phyloP scores from a whole-genome alignment of 92 coral and sea anemone genomes.

The Bergia sp. region DNA sequence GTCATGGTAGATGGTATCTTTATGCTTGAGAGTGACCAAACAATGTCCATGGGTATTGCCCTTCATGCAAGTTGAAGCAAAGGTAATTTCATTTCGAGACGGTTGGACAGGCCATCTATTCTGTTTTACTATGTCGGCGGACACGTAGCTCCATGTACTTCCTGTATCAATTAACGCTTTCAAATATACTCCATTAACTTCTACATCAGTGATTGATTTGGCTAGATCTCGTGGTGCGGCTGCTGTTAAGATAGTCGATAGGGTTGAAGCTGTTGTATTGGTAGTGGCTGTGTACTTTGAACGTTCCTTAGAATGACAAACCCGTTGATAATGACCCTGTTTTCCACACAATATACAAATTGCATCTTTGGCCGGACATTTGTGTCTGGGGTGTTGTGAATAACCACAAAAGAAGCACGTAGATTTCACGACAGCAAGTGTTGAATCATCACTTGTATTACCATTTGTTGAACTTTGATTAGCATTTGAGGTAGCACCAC shows the following conservation, averaged over 20 bases:
- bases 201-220: background rate
- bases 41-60: background rate
- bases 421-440: background rate
- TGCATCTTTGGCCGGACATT: constrained; percentile 64
- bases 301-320: constrained; percentile 28
- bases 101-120: background rate
- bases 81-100: background rate
- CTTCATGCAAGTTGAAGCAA: background rate
- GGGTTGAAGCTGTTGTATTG: background rate
- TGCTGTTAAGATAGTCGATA: background rate
- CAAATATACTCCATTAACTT: background rate
- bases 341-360: constrained; percentile 64
- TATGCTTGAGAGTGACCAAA: background rate
- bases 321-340: constrained; percentile 60
- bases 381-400: constrained; percentile 40
- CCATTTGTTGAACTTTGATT: too few relatives aligned
- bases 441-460: background rate
- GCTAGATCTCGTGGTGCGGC: background rate
- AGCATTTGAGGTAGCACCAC: background rate
- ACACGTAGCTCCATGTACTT: background rate
- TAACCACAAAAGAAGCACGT: background rate
- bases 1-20: too few relatives aligned
- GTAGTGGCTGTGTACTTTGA: background rate
- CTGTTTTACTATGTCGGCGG: background rate
- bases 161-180: background rate